Conservation (phyloP, 2,113 vertebrate species). For the Falcunculus frontatus region DNA sequence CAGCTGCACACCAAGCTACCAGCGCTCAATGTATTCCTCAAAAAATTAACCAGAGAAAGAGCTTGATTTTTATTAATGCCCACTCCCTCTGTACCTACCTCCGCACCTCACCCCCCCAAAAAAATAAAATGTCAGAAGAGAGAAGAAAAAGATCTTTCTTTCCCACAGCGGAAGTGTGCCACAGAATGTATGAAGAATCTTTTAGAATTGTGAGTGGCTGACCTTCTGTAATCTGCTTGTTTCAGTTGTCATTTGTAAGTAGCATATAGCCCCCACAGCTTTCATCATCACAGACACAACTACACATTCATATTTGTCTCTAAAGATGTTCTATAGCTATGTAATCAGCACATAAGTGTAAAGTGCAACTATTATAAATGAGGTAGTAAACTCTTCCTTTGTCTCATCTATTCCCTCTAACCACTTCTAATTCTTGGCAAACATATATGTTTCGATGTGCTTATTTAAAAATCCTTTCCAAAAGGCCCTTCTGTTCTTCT, state of each 20-base stretch:
- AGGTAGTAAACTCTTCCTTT: neutral
- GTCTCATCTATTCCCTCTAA: neutral
- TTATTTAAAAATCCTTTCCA: constrained; percentile 8
- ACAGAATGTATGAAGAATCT: neutral
- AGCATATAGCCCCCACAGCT: neutral
- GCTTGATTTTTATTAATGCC: neutral
- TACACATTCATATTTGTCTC: neutral
- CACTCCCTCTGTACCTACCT: rapidly evolving
- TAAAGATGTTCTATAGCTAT: neutral
- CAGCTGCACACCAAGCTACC: neutral
- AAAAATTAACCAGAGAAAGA: neutral
- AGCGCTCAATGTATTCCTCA: neutral
- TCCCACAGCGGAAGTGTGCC: neutral
- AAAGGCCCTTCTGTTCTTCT: constrained; percentile 34
- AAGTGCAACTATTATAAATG: neutral
- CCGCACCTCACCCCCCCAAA: rapidly evolving
- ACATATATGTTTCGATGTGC: neutral
- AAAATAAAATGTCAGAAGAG: neutral
- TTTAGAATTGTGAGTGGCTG: neutral
- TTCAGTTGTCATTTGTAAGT: neutral
- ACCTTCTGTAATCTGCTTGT: neutral
- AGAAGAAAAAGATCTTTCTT: neutral
- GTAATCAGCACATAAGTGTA: neutral
- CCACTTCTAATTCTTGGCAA: constrained; percentile 16
- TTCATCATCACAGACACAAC: neutral